Percentiles rank a stretch among this genome's conserved stretches.
Conservation (phyloP, 2,113 vertebrate species). For the Neodontobutis hainanensis region DNA sequence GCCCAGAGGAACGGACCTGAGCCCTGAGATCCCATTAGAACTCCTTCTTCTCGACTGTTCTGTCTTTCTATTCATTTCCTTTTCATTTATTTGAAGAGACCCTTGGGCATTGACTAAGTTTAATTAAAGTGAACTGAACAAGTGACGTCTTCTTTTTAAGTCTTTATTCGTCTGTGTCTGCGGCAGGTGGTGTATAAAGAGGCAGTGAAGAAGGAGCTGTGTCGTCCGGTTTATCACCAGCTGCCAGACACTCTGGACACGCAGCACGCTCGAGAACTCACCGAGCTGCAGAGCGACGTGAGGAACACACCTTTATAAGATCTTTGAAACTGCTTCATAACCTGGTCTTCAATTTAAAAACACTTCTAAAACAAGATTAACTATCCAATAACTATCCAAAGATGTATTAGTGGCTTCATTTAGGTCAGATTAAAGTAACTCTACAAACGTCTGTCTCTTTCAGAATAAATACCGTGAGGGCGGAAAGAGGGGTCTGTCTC, state of each 20-base stretch:
- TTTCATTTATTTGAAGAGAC: too few species aligned
- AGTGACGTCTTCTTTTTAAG: background rate
- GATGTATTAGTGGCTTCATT: background rate
- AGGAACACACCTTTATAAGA: too few species aligned
- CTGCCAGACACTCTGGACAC: conserved; percentile 86
- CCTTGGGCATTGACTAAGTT: too few species aligned
- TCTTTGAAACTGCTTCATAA: too few species aligned
- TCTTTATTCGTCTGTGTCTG: background rate
- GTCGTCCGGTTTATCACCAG: conserved; percentile 79
- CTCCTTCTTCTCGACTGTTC: too few species aligned
- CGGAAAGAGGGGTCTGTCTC: conserved; percentile 27
- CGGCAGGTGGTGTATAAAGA: conserved; percentile 84
- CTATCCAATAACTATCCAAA: too few species aligned
- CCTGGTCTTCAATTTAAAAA: too few species aligned
- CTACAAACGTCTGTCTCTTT: conserved; percentile 5
- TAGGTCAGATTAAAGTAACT: background rate
- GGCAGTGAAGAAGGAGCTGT: conserved; percentile 78
- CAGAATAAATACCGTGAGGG: conserved; percentile 56
- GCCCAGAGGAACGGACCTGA: too few species aligned
- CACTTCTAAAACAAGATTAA: too few species aligned
- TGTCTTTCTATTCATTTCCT: too few species aligned
- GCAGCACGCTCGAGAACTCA: conserved; percentile 81
- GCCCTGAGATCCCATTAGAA: too few species aligned
- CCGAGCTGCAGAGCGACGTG: conserved; percentile 61
- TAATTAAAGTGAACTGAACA: too few species aligned